Percentiles rank a stretch among this genome's conserved stretches.
Conservation (phyloP, 1,140 invertebrate genomes). For the Heliconius eleuchia region DNA sequence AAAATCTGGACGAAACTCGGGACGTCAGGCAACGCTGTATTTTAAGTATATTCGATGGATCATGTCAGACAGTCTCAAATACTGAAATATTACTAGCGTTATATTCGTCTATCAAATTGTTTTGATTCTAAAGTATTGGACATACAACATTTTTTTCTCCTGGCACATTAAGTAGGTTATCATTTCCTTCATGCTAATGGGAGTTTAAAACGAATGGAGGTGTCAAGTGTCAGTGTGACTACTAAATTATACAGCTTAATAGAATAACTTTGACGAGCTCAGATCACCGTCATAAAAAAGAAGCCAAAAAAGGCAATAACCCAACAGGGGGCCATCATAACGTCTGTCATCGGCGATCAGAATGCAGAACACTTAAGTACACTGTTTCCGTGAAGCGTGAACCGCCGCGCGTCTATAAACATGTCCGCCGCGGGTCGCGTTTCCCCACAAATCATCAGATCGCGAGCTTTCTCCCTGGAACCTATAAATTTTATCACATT, state of each 20-base stretch:
- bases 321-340: conserved; percentile 33
- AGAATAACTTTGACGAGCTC: not conserved
- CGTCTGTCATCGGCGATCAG: conserved; percentile 37
- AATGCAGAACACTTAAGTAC: conserved; percentile 1
- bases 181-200: not conserved
- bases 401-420: conserved; percentile 43
- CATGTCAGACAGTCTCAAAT: no score
- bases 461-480: conserved; percentile 51
- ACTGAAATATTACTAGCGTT: not conserved
- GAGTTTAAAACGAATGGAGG: not conserved
- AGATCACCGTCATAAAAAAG: not conserved
- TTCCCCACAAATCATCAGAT: conserved; percentile 44
- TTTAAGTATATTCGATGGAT: no score
- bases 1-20: no score
- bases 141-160: not conserved
- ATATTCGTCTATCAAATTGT: not conserved
- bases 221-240: not conserved
- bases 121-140: not conserved
- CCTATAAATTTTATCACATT: conserved; percentile 69
- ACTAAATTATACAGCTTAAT: not conserved
- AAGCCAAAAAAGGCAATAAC: conserved; percentile 30
- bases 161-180: not conserved
- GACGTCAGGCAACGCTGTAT: no score
- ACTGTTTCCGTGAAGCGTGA: conserved; percentile 52
- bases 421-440: conserved; percentile 32